Evolutionary conservation across 2,888 invertebrate species (phyloP), one percentile per base, ranked within the genome.

Genomic region (Polydrusus tereticollis): DNA sequence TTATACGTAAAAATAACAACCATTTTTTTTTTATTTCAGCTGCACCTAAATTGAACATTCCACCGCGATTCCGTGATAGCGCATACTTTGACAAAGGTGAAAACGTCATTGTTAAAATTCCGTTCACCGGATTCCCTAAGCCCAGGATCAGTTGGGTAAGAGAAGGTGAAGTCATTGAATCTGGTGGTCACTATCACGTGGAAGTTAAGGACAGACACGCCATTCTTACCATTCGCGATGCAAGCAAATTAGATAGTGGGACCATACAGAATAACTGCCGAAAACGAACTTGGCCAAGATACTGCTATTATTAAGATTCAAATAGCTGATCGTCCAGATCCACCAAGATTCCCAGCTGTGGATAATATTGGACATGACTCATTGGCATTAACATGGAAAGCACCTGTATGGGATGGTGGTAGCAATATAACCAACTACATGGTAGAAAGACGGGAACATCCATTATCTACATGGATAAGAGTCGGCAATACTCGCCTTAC

Each of bases 11-110:
- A 38, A 18, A 7, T 43, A 60, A 60, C 26, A 14, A n/a, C n/a
- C n/a, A 10, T 50, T 29, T n/a, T 43, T 57, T 60, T 63, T 65
- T 57, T 47, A 50, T 85, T 86, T 41, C 81, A 96, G 96, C 97
- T 79, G 94, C 98, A 78, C 99, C 99, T 18, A 97, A 97, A 88
- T 88, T 99, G 79, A 97, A 98, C 86, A 95, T 99, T 60, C 99
- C 99, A 66, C 98, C 98, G 20, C 89, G 99, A 75, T 99, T 99
- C 93, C 92, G 97, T 57, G 98, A 97, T 81, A 94, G 95, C 0
- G 97, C 98, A 3, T 98, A 95, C 90, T 99, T 98, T 88, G 99
- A 99, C 87, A 98, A 98, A 86, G 98, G 98, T 65, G 98, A 98
- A 86, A 98, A 97, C 83, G 94, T 99, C 1, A 91, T 95, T 12